Conservation (phyloP, 2,888 invertebrate species). For the Temnothorax ravouxi region DNA sequence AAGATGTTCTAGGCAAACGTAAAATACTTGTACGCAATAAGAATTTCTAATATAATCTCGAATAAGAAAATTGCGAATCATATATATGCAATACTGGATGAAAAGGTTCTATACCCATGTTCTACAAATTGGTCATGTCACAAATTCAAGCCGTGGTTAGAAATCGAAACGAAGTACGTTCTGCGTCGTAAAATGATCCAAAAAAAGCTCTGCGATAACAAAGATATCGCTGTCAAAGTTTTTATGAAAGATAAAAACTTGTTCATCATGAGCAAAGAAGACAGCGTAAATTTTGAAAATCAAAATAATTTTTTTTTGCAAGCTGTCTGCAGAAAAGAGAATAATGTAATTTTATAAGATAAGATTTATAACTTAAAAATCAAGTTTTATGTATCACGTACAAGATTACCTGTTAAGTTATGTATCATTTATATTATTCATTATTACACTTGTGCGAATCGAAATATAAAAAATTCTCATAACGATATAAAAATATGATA, state of each 20-base stretch:
- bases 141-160: not conserved
- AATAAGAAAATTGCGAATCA: not conserved
- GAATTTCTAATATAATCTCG: slow-evolving; percentile 1
- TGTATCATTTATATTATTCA: slow-evolving; percentile 9
- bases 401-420: not conserved
- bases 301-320: slow-evolving; percentile 16
- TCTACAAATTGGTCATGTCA: slow-evolving; percentile 8
- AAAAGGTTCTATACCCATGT: not conserved
- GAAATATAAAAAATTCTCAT: not conserved
- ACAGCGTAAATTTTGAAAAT: not conserved
- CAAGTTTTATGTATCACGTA: not conserved
- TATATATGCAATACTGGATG: not conserved
- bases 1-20: not conserved
- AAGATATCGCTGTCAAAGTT: not conserved
- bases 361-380: slow-evolving; percentile 6
- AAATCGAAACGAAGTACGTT: not conserved
- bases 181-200: not conserved
- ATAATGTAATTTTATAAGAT: not conserved
- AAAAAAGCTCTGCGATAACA: not conserved
- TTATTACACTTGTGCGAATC: not conserved
- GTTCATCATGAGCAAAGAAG: not conserved
- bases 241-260: not conserved
- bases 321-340: not conserved
- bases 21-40: not conserved
- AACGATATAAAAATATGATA: not conserved